These are phyloP conservation scores for Chirona hameri DNA, from an alignment of 2,888 invertebrate genomes.

Conservation along the genomic window DNA sequence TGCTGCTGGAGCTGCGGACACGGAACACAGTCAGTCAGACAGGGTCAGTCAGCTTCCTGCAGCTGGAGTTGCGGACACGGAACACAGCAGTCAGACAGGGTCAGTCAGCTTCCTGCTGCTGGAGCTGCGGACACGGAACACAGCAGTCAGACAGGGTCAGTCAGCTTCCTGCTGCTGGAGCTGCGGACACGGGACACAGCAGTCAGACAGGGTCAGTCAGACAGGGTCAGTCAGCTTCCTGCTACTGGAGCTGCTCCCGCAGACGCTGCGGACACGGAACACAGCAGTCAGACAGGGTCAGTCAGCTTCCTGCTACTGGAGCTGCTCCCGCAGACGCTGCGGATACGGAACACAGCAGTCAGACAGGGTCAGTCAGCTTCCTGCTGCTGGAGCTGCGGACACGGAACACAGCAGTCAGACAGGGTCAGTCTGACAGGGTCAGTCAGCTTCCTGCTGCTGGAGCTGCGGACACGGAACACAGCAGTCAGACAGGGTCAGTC, in stretches of 20 bases:
- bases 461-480: constrained; percentile 41
- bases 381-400: too few species aligned
- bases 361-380: too few species aligned
- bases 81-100: neutral
- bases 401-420: neutral
- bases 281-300: neutral
- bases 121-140: too few species aligned
- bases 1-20: too few species aligned
- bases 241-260: too few species aligned
- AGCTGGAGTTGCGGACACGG: constrained; percentile 8
- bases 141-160: neutral
- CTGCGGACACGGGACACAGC: neutral
- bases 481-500: neutral
- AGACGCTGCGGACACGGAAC: too few species aligned
- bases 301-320: constrained; percentile 44
- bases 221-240: too few species aligned
- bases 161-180: constrained; percentile 44
- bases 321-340: constrained; percentile 54
- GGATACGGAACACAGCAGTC: neutral
- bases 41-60: too few species aligned
- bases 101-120: too few species aligned
- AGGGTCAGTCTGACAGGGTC: neutral
- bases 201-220: too few species aligned
- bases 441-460: constrained; percentile 43
- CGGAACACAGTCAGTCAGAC: neutral